phyloP scores from a whole-genome alignment of 2,797 vertebrate genomes.

The Amniataba percoides region DNA sequence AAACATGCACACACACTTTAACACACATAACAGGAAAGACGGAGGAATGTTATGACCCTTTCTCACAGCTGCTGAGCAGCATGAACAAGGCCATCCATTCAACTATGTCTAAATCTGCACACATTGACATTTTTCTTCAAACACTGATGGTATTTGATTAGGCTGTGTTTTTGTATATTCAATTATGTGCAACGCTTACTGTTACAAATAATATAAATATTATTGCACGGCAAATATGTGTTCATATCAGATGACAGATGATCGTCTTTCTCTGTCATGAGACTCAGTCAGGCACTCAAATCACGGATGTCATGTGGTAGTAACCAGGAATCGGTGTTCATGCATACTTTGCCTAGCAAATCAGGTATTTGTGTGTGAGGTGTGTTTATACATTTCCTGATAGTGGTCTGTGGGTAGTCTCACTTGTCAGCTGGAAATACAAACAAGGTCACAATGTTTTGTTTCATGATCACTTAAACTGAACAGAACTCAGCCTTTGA shows the following conservation, averaged over 20 bases:
- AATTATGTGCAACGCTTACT: neutral
- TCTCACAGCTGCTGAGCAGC: constrained; percentile 49
- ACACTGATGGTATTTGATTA: constrained; percentile 14
- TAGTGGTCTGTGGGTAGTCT: constrained; percentile 23
- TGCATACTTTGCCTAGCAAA: constrained; percentile 58
- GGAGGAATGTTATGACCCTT: constrained; percentile 3
- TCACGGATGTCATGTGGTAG: neutral
- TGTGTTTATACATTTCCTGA: constrained; percentile 20
- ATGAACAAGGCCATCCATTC: constrained; percentile 32
- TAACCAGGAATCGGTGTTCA: constrained; percentile 20
- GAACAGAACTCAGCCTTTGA: no score
- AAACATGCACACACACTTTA: neutral
- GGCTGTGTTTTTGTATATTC: neutral
- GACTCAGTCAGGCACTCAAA: neutral
- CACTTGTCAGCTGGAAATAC: neutral
- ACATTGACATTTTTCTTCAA: constrained; percentile 1
- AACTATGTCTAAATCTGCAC: constrained; percentile 13
- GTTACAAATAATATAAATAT: neutral
- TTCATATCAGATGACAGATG: neutral
- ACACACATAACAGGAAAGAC: constrained; percentile 12
- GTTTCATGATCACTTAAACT: no score
- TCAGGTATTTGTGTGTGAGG: constrained; percentile 52
- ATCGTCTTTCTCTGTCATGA: neutral
- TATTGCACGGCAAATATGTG: neutral
- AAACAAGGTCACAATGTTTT: neutral